Evolutionary conservation across 1,140 invertebrate species (phyloP).

Genomic region (Hylyphantes graminicola): DNA sequence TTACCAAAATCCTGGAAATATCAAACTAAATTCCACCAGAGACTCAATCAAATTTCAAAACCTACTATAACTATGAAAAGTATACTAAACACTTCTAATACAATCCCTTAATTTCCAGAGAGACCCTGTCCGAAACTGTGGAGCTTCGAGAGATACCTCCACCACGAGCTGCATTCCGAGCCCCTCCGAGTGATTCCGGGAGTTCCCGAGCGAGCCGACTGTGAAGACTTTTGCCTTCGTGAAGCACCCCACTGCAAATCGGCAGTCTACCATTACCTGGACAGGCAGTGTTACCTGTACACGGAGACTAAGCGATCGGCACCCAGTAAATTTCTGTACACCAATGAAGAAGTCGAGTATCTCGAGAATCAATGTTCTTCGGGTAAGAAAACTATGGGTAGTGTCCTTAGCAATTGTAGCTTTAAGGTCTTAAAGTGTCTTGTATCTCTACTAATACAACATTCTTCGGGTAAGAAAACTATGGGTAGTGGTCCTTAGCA

Average conservation of each 20-base stretch:
- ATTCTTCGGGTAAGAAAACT: constrained; percentile 65
- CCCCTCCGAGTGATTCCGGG: constrained; percentile 67
- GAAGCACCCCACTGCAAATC: constrained; percentile 69
- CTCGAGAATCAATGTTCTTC: constrained; percentile 72
- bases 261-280: constrained; percentile 68
- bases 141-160: constrained; percentile 71
- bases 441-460: no score
- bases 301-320: constrained; percentile 69
- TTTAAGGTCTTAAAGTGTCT: no score
- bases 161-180: constrained; percentile 68
- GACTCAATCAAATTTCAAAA: no score
- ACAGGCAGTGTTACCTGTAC: constrained; percentile 68
- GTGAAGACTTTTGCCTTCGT: constrained; percentile 69
- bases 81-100: background rate
- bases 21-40: no score
- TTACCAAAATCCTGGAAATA: no score
- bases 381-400: constrained; percentile 65
- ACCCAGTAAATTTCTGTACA: constrained; percentile 67
- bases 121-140: constrained; percentile 69
- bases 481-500: no score
- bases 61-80: no score
- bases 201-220: constrained; percentile 67
- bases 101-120: constrained; percentile 62
- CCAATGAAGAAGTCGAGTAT: constrained; percentile 69
- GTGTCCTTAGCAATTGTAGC: no score